A percentile compares a stretch with the other conserved stretches of the same genome.
phyloP scores from a whole-genome alignment of 1,140 invertebrate species.

The Cotesia chilonis region DNA sequence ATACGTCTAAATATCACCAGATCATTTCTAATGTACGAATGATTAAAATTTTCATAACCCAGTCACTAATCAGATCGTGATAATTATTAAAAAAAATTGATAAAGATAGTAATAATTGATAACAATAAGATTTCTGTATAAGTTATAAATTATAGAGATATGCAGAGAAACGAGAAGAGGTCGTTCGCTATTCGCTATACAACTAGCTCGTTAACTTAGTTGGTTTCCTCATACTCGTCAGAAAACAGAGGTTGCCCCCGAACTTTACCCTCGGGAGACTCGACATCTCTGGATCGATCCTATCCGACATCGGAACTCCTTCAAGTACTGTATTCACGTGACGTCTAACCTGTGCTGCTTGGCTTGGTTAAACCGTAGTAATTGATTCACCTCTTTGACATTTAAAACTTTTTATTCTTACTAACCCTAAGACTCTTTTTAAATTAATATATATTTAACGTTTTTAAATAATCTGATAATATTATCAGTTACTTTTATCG shows the following conservation, averaged over 20 bases:
- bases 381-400: slow-evolving; percentile 9
- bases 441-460: not conserved
- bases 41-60: not conserved
- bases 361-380: no score
- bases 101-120: no score
- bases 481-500: no score
- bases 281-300: slow-evolving; percentile 24
- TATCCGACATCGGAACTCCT: slow-evolving; percentile 25
- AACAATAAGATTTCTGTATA: no score
- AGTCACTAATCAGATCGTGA: no score
- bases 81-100: no score
- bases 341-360: slow-evolving; percentile 5
- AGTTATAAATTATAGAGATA: no score
- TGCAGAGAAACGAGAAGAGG: no score
- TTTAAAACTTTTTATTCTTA: not conserved
- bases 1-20: no score
- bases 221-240: slow-evolving; percentile 25
- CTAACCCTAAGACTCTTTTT: not conserved
- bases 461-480: no score
- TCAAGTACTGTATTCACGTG: slow-evolving; percentile 11
- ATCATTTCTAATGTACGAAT: no score
- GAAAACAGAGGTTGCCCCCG: slow-evolving; percentile 26
- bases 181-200: not conserved
- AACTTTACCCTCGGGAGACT: slow-evolving; percentile 23
- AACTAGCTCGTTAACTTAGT: slow-evolving; percentile 23